phyloP scores from a whole-genome alignment of 35 echinoderm and acorn worm genomes.

The Acanthaster planci region DNA sequence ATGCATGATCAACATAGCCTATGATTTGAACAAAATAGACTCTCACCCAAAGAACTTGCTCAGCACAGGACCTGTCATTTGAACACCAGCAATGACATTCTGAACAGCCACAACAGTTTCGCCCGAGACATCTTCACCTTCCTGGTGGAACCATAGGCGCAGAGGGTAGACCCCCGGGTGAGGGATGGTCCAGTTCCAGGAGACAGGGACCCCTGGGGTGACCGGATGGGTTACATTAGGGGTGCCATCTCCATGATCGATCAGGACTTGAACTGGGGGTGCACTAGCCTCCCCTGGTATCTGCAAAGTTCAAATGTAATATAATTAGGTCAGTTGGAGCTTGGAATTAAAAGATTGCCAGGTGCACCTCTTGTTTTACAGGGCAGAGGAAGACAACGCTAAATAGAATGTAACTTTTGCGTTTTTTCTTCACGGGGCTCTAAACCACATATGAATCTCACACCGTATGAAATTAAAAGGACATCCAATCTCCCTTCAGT shows the following conservation, averaged over 20 bases:
- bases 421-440: too few species aligned
- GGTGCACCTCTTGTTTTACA: too few species aligned
- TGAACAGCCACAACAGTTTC: conserved; percentile 42
- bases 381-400: too few species aligned
- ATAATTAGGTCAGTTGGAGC: too few species aligned
- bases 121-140: neutral
- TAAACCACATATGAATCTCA: too few species aligned
- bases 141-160: neutral
- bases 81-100: conserved; percentile 32
- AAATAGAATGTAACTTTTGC: too few species aligned
- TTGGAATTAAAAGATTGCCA: too few species aligned
- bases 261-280: conserved; percentile 22
- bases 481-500: too few species aligned
- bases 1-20: too few species aligned
- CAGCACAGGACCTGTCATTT: conserved; percentile 59
- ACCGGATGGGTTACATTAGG: neutral
- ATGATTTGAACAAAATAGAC: too few species aligned
- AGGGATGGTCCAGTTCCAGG: conserved; percentile 53
- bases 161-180: conserved; percentile 49
- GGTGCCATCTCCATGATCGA: neutral
- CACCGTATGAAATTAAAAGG: too few species aligned
- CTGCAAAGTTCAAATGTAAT: neutral
- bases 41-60: conserved; percentile 56
- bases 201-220: neutral
- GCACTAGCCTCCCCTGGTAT: neutral